Evolutionary conservation across 2,888 invertebrate species (phyloP).

Genomic region (Campoplex capitator): DNA sequence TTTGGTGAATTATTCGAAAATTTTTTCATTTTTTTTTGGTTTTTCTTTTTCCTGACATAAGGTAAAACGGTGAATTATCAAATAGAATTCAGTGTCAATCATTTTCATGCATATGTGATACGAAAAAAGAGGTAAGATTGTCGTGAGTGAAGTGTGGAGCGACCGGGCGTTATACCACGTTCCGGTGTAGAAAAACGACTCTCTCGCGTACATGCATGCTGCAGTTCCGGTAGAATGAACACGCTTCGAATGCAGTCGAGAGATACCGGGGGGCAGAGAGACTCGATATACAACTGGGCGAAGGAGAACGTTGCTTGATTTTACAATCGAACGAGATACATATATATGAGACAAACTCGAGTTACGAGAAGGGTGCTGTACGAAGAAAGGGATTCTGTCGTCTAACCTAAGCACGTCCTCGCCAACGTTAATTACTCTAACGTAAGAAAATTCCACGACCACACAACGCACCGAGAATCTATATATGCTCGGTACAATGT

Average conservation of each 20-base stretch:
- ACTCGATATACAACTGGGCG: constrained; percentile 7
- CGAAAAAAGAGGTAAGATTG: neutral
- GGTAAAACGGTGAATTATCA: neutral
- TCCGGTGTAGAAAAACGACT: constrained; percentile 67
- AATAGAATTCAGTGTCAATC: neutral
- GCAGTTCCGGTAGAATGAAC: constrained; percentile 68
- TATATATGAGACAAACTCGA: neutral
- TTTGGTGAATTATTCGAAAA: too few relatives aligned
- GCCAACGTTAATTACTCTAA: constrained; percentile 63
- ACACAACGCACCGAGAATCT: constrained; percentile 46
- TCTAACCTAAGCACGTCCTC: constrained; percentile 61
- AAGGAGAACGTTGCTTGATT: constrained; percentile 66
- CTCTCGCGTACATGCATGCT: constrained; percentile 40
- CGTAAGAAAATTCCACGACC: constrained; percentile 58
- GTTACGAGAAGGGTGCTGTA: constrained; percentile 28
- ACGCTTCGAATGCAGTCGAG: constrained; percentile 57
- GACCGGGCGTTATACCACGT: constrained; percentile 57
- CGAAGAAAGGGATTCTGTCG: constrained; percentile 58
- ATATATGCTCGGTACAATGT: constrained; percentile 23
- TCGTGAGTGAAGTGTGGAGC: constrained; percentile 25
- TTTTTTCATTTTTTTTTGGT: neutral
- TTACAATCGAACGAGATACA: constrained; percentile 60
- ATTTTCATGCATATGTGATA: neutral
- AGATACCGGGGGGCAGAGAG: neutral
- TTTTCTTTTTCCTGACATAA: neutral